These are phyloP conservation scores for Pao palembangensis DNA, from an alignment of 2,113 vertebrate species.

Conservation along the genomic window DNA sequence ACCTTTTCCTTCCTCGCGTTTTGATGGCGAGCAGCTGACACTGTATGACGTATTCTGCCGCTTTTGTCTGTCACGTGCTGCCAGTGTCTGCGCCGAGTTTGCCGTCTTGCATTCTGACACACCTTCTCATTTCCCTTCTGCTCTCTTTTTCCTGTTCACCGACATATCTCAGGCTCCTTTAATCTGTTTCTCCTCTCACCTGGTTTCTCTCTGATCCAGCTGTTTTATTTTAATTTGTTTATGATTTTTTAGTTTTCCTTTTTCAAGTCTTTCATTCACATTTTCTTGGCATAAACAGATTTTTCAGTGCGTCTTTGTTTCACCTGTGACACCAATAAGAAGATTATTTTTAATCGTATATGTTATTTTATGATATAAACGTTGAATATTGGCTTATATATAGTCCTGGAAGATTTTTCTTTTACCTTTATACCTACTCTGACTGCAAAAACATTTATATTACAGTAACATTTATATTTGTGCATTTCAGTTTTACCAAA, in stretches of 20 bases:
- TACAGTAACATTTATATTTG: too few species aligned
- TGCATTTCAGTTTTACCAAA: too few species aligned
- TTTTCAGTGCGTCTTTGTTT: slow-evolving; percentile 7
- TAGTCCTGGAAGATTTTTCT: too few species aligned
- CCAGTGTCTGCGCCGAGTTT: slow-evolving; percentile 20
- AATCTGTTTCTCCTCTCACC: slow-evolving; percentile 40
- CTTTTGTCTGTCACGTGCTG: background rate
- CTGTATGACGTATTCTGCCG: too few species aligned
- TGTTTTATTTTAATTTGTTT: background rate
- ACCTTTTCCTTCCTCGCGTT: too few species aligned
- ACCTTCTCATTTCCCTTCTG: slow-evolving; percentile 36
- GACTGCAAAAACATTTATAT: too few species aligned
- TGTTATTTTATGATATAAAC: too few species aligned
- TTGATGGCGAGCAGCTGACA: too few species aligned
- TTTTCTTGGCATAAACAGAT: slow-evolving; percentile 26
- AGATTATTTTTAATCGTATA: too few species aligned
- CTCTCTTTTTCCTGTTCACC: slow-evolving; percentile 19
- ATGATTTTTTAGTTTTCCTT: background rate
- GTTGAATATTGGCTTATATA: too few species aligned
- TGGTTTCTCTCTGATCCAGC: slow-evolving; percentile 24
- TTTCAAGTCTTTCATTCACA: slow-evolving; percentile 19
- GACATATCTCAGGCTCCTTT: slow-evolving; percentile 38
- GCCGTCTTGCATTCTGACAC: background rate
- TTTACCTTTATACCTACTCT: too few species aligned
- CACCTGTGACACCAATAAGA: too few species aligned